Base-by-base conservation (phyloP, 2,888 invertebrate genomes). In the Leptopilina syphax region DNA sequence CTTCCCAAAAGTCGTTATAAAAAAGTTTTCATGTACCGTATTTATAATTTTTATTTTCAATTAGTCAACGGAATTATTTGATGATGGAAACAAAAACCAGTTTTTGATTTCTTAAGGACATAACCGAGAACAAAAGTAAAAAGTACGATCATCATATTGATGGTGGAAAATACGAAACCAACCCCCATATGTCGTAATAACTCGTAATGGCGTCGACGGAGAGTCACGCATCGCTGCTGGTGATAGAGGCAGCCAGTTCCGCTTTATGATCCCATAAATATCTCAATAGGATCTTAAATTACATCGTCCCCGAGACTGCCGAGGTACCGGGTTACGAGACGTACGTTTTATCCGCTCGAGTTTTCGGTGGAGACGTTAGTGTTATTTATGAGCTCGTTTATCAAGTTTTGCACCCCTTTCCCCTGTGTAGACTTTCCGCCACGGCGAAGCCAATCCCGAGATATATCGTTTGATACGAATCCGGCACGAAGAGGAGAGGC, bases 391-490 rank as follows among this genome's bases (percentile, higher is more conserved):
- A 86, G 85, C 90, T 91, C 91, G 90, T 91, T 91, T 91, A 90
- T 91, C 91, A 91, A 90, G 89, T 89, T 89, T 88, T 88, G 90
- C 90, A 90, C 79, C 88, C 88, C 87, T 86, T 87, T 87, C 83
- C 87, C 87, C 85, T 85, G 86, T 87, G 88, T 87, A 86, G 88
- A 89, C 89, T 88, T 89, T 90, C 88, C 90, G 87, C 89, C 88
- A 88, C 86, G 88, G 87, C 88, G 87, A 89, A 93, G 92, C 93
- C 93, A 93, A 93, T 93, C 93, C 90, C 92, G 92, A 93, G 93
- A 93, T 93, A 93, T 93, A 93, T 93, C 93, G 92, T 89, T 89
- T 90, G 92, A 91, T 91, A 92, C 89, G 89, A 87, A 89, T 90
- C 89, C 90, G 83, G 80, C 73, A 68, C 79, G 50, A 50, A 10